Percentiles rank a stretch among this genome's conserved stretches.
phyloP scores from a whole-genome alignment of 2,113 vertebrate genomes.

The Gymnogyps californianus region DNA sequence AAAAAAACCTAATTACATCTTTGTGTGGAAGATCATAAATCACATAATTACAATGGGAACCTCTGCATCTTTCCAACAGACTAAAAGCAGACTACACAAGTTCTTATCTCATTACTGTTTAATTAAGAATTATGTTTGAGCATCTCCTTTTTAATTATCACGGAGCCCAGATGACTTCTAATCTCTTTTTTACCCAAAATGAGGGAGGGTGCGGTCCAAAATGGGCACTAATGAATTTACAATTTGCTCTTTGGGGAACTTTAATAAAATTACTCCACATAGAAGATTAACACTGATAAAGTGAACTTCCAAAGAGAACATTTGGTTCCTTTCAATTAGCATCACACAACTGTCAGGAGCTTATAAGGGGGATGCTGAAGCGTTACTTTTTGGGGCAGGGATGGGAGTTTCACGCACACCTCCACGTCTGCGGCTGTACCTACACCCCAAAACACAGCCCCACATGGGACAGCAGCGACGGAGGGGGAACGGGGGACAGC shows the following conservation, averaged over 20 bases:
- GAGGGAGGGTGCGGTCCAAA: conserved; percentile 50
- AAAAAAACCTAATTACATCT: conserved; percentile 76
- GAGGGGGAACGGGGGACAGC: not conserved
- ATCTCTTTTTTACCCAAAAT: conserved; percentile 49
- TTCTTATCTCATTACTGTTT: conserved; percentile 88
- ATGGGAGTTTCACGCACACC: fast-evolving
- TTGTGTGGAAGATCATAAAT: conserved; percentile 78
- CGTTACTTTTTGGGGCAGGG: not conserved
- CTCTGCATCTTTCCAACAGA: conserved; percentile 40
- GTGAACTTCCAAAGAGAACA: conserved; percentile 52
- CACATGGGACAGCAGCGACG: fast-evolving
- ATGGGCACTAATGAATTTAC: conserved; percentile 73
- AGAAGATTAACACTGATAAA: conserved; percentile 59
- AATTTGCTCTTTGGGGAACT: conserved; percentile 58
- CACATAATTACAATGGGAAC: conserved; percentile 76
- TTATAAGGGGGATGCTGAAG: not conserved
- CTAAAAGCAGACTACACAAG: conserved; percentile 48
- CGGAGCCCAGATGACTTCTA: conserved; percentile 78
- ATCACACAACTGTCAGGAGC: not conserved
- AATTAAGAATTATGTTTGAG: conserved; percentile 90
- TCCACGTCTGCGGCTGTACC: not conserved
- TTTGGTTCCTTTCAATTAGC: conserved; percentile 61
- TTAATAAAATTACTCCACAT: conserved; percentile 61
- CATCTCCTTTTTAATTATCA: conserved; percentile 87
- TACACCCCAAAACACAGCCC: not conserved